Base-by-base conservation (phyloP, 2,797 vertebrate species). In the Atherinosoma microstoma region DNA sequence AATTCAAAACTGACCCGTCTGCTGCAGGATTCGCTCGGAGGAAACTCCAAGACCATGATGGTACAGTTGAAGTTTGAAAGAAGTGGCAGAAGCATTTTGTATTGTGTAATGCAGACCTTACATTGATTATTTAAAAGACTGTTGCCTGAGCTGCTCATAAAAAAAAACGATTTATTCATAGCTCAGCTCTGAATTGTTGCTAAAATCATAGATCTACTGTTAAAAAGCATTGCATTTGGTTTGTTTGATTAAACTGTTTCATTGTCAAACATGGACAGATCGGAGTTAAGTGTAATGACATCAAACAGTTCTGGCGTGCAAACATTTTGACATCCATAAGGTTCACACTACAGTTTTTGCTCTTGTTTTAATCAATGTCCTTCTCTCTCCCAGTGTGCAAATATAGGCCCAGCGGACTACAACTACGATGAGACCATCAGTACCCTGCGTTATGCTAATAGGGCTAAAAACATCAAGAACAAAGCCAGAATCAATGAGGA, bases 31-130 rank as follows among this genome's bases (percentile, higher is more conserved):
- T 99, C 98, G 0, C 92, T 99, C 1, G 98, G 98, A 59, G 98
- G 98, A 84, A 99, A 99, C 92, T 99, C 98, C 64, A 99, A 99
- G 92, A 99, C 98, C 30, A 99, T 99, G 98, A 99, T 99, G 98
- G 98, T 99, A 93, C 83, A 59, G 62, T 63, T 53, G 57, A 70
- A 40, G n/a, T 66, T 73, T 73, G 27, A 67, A 53, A 70, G 47
- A 10, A 32, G 0, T 4, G 12, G 16, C 7, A 34, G 18, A 40
- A 63, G 6, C 24, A 11, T 5, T 38, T 47, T 45, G 24, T 3
- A 4, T 53, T 24, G 49, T 22, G 49, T 16, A 24, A 13, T 59
- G 4, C 29, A 7, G 27, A 32, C 32, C 18, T 58, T 47, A n/a
- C 18, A 8, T 36, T 27, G 8, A 49, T 36, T 36, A 15, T 20